These are phyloP conservation scores for Hycleus cichorii DNA, from an alignment of 1,140 invertebrate species.

Conservation along the genomic window DNA sequence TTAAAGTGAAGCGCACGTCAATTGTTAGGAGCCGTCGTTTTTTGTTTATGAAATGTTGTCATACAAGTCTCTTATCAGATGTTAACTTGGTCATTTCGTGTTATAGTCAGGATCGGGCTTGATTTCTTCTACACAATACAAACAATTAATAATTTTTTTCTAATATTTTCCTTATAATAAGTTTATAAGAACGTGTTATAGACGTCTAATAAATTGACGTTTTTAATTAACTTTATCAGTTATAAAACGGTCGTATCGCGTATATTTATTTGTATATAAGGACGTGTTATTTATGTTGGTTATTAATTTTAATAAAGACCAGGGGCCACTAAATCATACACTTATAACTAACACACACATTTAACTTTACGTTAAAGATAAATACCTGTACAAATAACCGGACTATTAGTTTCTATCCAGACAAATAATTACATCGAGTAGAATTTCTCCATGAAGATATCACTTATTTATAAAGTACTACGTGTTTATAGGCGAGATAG, in stretches of 20 bases:
- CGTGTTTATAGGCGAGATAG: too few species aligned
- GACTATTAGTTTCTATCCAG: too few species aligned
- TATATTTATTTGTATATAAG: conserved; percentile 9
- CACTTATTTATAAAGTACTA: too few species aligned
- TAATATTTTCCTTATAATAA: too few species aligned
- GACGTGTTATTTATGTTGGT: conserved; percentile 14
- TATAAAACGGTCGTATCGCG: background rate
- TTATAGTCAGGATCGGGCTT: background rate
- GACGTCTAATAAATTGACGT: conserved; percentile 11
- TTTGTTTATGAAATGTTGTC: conserved; percentile 31
- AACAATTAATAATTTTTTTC: too few species aligned
- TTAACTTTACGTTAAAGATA: too few species aligned
- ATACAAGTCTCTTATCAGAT: conserved; percentile 33
- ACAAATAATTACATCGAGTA: too few species aligned
- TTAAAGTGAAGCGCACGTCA: conserved; percentile 31
- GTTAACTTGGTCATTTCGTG: conserved; percentile 26
- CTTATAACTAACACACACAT: too few species aligned
- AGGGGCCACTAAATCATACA: conserved; percentile 14
- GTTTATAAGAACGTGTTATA: too few species aligned
- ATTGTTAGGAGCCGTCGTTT: conserved; percentile 28
- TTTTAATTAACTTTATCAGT: conserved; percentile 13
- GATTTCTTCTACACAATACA: too few species aligned
- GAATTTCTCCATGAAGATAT: too few species aligned
- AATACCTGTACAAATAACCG: too few species aligned
- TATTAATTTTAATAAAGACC: conserved; percentile 18